A percentile compares a stretch with the other conserved stretches of the same genome.
phyloP scores from a whole-genome alignment of 2,113 vertebrate genomes.

The Phaethon lepturus region DNA sequence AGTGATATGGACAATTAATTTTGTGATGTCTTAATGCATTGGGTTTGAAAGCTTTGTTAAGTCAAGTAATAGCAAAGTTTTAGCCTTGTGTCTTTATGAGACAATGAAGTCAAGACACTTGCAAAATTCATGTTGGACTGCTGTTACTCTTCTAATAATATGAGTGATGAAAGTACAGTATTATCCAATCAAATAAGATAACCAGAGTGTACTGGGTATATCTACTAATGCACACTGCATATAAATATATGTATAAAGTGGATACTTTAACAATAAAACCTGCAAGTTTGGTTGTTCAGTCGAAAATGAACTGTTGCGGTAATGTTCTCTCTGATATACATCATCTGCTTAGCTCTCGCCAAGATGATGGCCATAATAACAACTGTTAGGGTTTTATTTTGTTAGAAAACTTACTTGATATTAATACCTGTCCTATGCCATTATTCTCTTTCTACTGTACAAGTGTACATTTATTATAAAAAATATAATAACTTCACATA shows the following conservation, averaged over 20 bases:
- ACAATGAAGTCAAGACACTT: neutral
- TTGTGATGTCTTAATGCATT: neutral
- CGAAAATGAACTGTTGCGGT: neutral
- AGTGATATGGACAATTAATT: neutral
- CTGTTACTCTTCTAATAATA: neutral
- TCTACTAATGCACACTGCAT: neutral
- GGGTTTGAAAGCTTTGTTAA: neutral
- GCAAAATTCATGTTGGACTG: neutral
- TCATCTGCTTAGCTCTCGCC: neutral
- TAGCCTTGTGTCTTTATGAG: neutral
- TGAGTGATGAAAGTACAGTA: neutral
- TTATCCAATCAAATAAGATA: neutral
- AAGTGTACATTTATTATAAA: neutral
- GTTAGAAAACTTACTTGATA: neutral
- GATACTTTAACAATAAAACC: neutral
- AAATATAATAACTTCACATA: neutral
- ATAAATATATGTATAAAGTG: neutral
- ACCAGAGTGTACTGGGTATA: neutral
- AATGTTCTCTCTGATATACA: neutral
- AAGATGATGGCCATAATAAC: neutral
- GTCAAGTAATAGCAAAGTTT: neutral
- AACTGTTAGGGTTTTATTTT: neutral
- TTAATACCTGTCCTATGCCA: neutral
- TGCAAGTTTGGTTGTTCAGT: neutral
- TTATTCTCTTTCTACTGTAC: neutral